These are phyloP conservation scores for Polymixis flavicincta DNA, from an alignment of 2,888 invertebrate genomes.

Conservation along the genomic window DNA sequence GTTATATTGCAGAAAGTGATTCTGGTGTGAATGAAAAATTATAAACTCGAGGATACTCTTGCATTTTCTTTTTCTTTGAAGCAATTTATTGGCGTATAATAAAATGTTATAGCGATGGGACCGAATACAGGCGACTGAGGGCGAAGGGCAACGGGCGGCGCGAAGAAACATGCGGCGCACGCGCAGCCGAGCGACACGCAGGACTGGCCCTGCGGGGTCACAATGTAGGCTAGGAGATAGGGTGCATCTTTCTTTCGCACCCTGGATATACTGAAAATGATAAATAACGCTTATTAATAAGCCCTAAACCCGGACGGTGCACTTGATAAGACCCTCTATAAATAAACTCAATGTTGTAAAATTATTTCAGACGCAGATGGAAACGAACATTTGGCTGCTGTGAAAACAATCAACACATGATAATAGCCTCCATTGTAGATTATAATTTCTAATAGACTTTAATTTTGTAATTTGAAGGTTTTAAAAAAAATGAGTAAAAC, in stretches of 20 bases:
- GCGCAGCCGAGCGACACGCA: constrained; percentile 48
- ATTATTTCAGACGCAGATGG: not conserved
- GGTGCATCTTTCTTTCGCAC: not conserved
- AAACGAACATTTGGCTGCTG: not conserved
- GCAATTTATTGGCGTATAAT: constrained; percentile 23
- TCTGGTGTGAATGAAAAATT: not conserved
- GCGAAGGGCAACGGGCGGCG: constrained; percentile 31
- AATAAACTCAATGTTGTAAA: not conserved
- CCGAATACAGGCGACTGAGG: constrained; percentile 9
- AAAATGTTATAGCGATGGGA: constrained; percentile 24
- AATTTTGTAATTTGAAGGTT: not conserved
- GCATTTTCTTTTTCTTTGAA: constrained; percentile 11
- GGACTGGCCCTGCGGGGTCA: constrained; percentile 50
- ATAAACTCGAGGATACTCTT: not conserved
- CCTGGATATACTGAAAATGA: too few species aligned
- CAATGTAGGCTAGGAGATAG: constrained; percentile 20
- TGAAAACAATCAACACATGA: not conserved
- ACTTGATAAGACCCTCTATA: not conserved
- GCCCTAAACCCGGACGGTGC: not conserved
- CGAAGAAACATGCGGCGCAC: constrained; percentile 36
- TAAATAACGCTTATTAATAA: not conserved
- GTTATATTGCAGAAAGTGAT: not conserved
- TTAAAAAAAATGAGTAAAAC: constrained; percentile 10
- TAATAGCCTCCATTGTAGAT: constrained; percentile 10
- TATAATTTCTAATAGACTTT: not conserved